Evolutionary conservation across 92 coral and sea anemone genomes (phyloP), one percentile per base, ranked within the genome.

Genomic region (Muricea muricata): DNA sequence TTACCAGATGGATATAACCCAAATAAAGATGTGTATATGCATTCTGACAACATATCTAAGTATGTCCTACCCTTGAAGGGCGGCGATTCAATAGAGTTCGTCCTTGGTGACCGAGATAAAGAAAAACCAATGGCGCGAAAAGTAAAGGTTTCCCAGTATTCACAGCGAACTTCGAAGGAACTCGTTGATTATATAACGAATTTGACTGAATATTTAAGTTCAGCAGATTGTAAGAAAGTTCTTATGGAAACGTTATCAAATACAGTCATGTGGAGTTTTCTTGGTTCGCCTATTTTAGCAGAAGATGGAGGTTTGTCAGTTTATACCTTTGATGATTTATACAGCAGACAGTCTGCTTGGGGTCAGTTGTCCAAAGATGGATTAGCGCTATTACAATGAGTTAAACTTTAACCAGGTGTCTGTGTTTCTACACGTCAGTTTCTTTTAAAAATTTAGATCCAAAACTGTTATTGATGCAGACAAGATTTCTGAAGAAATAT

Each of bases 51-150:
- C 55, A 14, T 81, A 23, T 63, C 58, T 28, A 28, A 18, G 7
- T 63, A 12, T 30, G 81, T 81, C 12, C 41, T 66, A 28, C 78
- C 79, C 14, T 25, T 65, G 12, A 39, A 65, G 30, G 55, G 28
- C 9, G 79, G 79, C 4, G 79, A 81, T 46, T 21, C 39, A 15
- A 26, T 81, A 21, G 79, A 40, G 55, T 66, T 81, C 67, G 40
- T 81, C n/a, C 58, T 40, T 2, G 79, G 79, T 10, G 84, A 79
- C 15, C 65, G 63, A 50, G 84, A 79, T 24, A 81, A 81, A 41
- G 77, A 9, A 29, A 81, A 67, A 54, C 85, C 85, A 63, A 81
- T 63, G 85, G 85, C 85, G 2, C 21, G 58, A n/a, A 81, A 66
- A 71, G 85, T 81, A 48, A 34, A 70, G 23, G 6, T 66, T 18